A percentile compares a stretch with the other conserved stretches of the same genome.
Evolutionary conservation across 2,113 vertebrate genomes (phyloP).

Genomic region (Paradisaea rubra): DNA sequence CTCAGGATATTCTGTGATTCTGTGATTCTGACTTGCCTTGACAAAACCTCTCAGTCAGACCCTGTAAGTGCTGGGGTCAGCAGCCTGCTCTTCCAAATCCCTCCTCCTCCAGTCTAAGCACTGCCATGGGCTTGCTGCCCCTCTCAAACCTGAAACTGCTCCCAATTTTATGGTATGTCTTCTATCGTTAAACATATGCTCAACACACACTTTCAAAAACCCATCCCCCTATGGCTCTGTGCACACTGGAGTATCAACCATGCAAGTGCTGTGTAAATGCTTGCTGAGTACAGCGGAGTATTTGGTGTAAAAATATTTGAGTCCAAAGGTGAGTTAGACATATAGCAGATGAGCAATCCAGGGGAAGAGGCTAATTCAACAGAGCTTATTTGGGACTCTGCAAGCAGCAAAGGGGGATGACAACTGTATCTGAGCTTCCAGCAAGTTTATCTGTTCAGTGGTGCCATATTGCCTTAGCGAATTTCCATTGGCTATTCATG

Average conservation of each 20-base stretch:
- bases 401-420: not conserved
- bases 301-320: constrained; percentile 26
- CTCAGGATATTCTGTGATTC: not conserved
- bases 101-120: not conserved
- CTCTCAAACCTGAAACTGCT: not conserved
- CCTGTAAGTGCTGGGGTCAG: not conserved
- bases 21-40: not conserved
- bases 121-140: not conserved
- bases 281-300: not conserved
- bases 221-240: not conserved
- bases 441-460: not conserved
- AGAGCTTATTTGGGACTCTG: not conserved
- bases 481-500: not conserved
- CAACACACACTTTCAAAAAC: not conserved
- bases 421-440: not conserved
- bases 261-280: not conserved
- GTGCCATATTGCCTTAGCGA: not conserved
- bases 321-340: constrained; percentile 18
- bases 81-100: not conserved
- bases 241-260: not conserved
- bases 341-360: not conserved
- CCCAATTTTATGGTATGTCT: not conserved
- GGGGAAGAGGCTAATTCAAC: not conserved
- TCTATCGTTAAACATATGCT: not conserved
- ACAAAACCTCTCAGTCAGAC: not conserved